Conservation (phyloP, 2,797 vertebrate genomes). For the Hoplostethus mediterraneus region DNA sequence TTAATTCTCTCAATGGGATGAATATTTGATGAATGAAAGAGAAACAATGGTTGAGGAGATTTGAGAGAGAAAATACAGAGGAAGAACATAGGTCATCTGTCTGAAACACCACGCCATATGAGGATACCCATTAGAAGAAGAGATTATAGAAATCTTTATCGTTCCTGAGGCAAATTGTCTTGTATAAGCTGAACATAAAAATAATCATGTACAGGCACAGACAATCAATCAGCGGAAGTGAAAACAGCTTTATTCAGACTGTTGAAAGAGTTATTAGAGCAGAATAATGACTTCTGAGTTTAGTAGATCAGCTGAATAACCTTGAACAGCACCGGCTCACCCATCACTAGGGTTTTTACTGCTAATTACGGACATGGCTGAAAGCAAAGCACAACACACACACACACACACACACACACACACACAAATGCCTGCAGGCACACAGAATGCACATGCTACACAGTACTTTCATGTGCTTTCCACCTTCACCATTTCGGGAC, state of each 20-base stretch:
- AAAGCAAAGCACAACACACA: constrained; percentile 73
- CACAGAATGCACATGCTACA: constrained; percentile 48
- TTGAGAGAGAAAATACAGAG: constrained; percentile 27
- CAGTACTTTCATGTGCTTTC: constrained; percentile 32
- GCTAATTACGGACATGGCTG: constrained; percentile 78
- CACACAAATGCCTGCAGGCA: constrained; percentile 27
- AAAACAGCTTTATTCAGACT: constrained; percentile 51
- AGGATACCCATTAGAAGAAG: constrained; percentile 13
- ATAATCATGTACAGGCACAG: constrained; percentile 2
- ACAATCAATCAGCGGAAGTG: constrained; percentile 39
- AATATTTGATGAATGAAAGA: constrained; percentile 79
- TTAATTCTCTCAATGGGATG: constrained; percentile 66
- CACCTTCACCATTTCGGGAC: neutral
- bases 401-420: constrained; percentile 1
- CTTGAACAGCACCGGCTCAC: constrained; percentile 69
- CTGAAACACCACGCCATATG: constrained; percentile 10
- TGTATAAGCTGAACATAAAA: constrained; percentile 19
- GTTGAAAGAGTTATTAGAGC: constrained; percentile 51
- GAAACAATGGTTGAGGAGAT: constrained; percentile 56
- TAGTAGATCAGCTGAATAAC: constrained; percentile 62
- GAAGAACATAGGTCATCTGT: constrained; percentile 57
- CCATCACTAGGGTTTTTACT: constrained; percentile 67
- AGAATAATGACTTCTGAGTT: constrained; percentile 52
- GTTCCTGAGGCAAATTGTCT: constrained; percentile 12
- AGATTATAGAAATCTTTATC: constrained; percentile 21